Evolutionary conservation across 2,113 vertebrate species (phyloP).

Genomic region (Peromyscus leucopus): DNA sequence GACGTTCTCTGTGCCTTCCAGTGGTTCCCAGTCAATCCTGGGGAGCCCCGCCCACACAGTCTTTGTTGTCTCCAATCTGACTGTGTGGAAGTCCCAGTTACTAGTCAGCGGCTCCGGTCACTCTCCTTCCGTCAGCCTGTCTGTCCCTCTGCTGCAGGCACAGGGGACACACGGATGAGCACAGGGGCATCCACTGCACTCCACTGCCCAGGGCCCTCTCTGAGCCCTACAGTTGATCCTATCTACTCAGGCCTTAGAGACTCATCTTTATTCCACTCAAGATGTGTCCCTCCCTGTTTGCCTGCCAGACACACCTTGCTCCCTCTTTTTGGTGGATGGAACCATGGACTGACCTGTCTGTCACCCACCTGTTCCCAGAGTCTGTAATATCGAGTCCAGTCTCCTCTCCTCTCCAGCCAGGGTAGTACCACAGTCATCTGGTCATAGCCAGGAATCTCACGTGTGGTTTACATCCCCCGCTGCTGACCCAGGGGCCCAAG

Average conservation of each 20-base stretch:
- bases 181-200: rapidly evolving
- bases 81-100: too few relatives aligned
- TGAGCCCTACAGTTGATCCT: neutral
- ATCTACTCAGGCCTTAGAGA: neutral
- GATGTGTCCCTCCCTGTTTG: neutral
- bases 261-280: neutral
- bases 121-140: neutral
- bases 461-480: neutral
- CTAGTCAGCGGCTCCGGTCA: neutral
- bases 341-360: neutral
- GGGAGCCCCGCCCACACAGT: neutral
- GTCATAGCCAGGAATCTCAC: neutral
- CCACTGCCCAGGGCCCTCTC: neutral
- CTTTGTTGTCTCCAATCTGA: neutral
- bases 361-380: neutral
- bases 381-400: neutral
- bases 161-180: rapidly evolving
- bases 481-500: neutral
- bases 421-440: neutral
- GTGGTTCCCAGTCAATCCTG: neutral
- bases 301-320: neutral
- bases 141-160: neutral
- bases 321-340: neutral
- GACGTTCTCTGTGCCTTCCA: neutral
- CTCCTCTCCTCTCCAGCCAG: neutral